Percentiles rank a stretch among this genome's conserved stretches.
Evolutionary conservation across 2,888 invertebrate species (phyloP).

Genomic region (Rhimphoctona megacephalus): DNA sequence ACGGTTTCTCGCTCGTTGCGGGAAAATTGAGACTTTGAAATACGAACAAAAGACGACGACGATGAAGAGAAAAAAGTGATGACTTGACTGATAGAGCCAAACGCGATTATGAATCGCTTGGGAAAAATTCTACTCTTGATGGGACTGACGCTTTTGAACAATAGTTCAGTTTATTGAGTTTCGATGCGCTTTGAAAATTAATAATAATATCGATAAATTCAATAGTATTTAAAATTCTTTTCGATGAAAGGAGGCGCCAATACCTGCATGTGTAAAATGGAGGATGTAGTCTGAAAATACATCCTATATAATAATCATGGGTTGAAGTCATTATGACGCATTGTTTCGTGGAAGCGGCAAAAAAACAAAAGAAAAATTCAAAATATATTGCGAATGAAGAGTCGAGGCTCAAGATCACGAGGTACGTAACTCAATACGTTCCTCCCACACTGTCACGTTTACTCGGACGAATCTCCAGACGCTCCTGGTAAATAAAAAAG

Average conservation of each 20-base stretch:
- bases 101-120: neutral
- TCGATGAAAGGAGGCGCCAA: no score
- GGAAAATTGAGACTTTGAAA: conserved; percentile 3
- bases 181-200: neutral
- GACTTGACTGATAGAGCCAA: conserved; percentile 15
- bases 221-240: neutral
- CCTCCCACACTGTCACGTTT: conserved; percentile 47
- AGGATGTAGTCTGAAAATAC: neutral
- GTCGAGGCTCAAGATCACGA: conserved; percentile 79
- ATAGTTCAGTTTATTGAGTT: neutral
- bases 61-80: conserved; percentile 16
- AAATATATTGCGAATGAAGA: conserved; percentile 77
- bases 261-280: no score
- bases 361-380: neutral
- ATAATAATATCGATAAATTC: neutral
- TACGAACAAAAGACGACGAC: neutral
- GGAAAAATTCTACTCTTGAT: neutral
- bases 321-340: neutral
- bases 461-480: conserved; percentile 39
- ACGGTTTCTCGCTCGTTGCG: conserved; percentile 28
- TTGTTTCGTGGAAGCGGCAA: neutral
- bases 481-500: conserved; percentile 14
- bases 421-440: conserved; percentile 74
- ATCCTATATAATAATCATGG: neutral
- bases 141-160: neutral